phyloP scores from a whole-genome alignment of 2,888 invertebrate genomes.

The Drosophila nigricruria region DNA sequence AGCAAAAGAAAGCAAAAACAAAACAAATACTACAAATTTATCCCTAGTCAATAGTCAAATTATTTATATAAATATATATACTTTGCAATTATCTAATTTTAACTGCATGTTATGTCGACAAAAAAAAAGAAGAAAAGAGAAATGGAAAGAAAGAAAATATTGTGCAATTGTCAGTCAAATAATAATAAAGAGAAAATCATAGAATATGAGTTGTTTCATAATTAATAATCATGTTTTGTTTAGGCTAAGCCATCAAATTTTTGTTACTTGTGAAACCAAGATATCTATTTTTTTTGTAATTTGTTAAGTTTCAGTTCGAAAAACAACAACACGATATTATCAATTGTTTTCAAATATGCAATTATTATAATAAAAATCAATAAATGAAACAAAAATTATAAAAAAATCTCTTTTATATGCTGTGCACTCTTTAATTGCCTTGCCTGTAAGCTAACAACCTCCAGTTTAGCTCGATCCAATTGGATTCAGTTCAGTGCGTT shows the following conservation, averaged over 20 bases:
- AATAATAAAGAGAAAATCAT: constrained; percentile 26
- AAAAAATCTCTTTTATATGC: not conserved
- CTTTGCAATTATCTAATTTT: constrained; percentile 67
- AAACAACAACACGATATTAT: constrained; percentile 69
- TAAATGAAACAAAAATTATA: constrained; percentile 35
- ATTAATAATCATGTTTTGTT: constrained; percentile 54
- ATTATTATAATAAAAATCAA: constrained; percentile 49
- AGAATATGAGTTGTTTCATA: constrained; percentile 36
- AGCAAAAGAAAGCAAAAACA: constrained; percentile 25
- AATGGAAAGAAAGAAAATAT: constrained; percentile 10
- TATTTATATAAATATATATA: constrained; percentile 71
- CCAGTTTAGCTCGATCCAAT: not conserved
- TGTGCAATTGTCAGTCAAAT: constrained; percentile 50
- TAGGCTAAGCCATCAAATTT: constrained; percentile 57
- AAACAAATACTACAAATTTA: constrained; percentile 73
- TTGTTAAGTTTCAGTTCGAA: constrained; percentile 64
- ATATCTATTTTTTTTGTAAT: constrained; percentile 53
- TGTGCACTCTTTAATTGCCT: not conserved
- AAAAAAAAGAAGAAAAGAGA: constrained; percentile 3
- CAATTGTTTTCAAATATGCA: constrained; percentile 62
- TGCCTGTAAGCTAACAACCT: not conserved
- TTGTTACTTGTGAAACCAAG: constrained; percentile 58
- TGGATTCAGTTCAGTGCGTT: not conserved
- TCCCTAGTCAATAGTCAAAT: constrained; percentile 84
- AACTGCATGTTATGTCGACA: constrained; percentile 54